These are phyloP conservation scores for Pachyseris speciosa DNA, from an alignment of 64 coral and sea anemone genomes.

Conservation along the genomic window DNA sequence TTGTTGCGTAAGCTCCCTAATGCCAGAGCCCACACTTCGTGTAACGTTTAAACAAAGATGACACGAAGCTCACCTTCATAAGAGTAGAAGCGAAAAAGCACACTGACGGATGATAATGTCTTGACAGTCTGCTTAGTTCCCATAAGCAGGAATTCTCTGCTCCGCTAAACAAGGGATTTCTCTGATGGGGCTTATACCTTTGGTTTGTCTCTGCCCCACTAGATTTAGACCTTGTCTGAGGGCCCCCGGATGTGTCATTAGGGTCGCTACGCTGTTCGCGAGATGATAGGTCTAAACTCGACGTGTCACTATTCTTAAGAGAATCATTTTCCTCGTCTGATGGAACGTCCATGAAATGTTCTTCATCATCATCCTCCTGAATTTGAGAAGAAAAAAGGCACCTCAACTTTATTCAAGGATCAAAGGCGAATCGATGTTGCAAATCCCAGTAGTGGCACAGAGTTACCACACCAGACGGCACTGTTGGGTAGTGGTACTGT, in stretches of 20 bases:
- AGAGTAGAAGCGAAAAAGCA: conserved; percentile 78
- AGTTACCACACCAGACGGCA: no score
- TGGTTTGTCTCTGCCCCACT: not conserved
- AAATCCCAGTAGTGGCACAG: no score
- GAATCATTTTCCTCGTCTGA: conserved; percentile 43
- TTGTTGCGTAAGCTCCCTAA: no score
- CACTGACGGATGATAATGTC: conserved; percentile 96
- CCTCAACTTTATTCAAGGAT: no score
- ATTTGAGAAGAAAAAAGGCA: not conserved
- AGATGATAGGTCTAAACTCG: not conserved
- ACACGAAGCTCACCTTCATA: conserved; percentile 52
- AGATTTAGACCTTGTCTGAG: not conserved
- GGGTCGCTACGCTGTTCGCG: not conserved
- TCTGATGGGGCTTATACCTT: not conserved
- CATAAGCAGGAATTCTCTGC: conserved; percentile 90
- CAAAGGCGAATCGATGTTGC: no score
- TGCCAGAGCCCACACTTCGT: no score
- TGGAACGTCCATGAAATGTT: conserved; percentile 77
- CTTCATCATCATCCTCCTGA: conserved; percentile 90
- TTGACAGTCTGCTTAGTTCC: conserved; percentile 76
- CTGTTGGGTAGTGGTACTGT: no score
- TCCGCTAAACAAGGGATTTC: conserved; percentile 86
- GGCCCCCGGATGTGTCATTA: not conserved
- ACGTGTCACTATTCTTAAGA: conserved; percentile 31
- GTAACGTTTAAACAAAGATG: not conserved